Conservation (phyloP, 2,888 invertebrate genomes). For the Drosophila rubida region DNA sequence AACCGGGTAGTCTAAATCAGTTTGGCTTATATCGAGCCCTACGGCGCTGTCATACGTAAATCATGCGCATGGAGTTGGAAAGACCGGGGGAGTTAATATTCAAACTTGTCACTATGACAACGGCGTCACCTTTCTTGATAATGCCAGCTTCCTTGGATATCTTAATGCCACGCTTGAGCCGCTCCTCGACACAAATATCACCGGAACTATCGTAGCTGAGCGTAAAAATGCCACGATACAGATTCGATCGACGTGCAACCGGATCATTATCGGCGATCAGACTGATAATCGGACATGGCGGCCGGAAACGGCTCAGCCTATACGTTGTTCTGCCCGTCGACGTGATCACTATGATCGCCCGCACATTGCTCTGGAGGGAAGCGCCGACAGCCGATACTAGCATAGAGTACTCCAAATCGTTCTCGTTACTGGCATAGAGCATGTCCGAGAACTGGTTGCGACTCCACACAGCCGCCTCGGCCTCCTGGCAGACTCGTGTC, state of each 20-base stretch:
- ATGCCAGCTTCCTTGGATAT: conserved; percentile 94
- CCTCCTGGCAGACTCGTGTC: conserved; percentile 97
- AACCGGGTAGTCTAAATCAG: too few relatives aligned
- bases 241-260: conserved; percentile 95
- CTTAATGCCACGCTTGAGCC: conserved; percentile 91
- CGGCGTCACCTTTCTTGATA: conserved; percentile 93
- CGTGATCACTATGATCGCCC: conserved; percentile 93
- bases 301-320: conserved; percentile 95
- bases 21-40: too few relatives aligned
- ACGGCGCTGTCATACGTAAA: conserved; percentile 89
- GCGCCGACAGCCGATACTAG: conserved; percentile 97
- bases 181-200: conserved; percentile 88
- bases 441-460: conserved; percentile 94
- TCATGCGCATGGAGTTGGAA: conserved; percentile 96
- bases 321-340: conserved; percentile 87
- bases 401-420: conserved; percentile 94
- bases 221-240: conserved; percentile 96
- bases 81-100: conserved; percentile 95
- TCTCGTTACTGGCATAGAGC: conserved; percentile 82
- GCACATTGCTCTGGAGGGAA: conserved; percentile 93
- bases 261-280: conserved; percentile 93
- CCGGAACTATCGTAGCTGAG: conserved; percentile 89
- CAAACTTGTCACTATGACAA: conserved; percentile 98
- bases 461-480: conserved; percentile 97
- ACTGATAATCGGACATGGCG: conserved; percentile 94